phyloP scores from a whole-genome alignment of 2,113 vertebrate genomes.

The Apodemus speciosus region DNA sequence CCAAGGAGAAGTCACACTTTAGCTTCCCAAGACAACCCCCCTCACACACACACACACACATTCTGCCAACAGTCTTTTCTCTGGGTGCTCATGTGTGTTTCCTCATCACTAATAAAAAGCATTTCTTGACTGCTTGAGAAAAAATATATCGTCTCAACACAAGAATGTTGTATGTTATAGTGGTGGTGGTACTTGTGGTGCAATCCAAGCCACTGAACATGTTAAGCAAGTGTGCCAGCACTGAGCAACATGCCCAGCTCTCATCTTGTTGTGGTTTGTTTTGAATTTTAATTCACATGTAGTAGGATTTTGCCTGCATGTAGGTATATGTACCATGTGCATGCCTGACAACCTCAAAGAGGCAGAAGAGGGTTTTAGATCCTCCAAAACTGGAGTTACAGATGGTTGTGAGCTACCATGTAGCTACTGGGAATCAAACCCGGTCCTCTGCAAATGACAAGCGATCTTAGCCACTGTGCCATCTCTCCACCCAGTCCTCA shows the following conservation, averaged over 20 bases:
- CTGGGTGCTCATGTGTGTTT: neutral
- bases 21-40: neutral
- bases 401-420: neutral
- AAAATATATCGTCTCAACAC: neutral
- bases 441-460: neutral
- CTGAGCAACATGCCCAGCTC: neutral
- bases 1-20: neutral
- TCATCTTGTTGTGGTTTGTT: neutral
- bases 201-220: neutral
- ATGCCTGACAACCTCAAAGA: neutral
- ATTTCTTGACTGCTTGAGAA: neutral
- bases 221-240: neutral
- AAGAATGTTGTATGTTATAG: neutral
- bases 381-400: neutral
- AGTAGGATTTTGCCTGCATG: neutral
- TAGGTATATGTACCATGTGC: neutral
- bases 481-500: neutral
- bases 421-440: neutral
- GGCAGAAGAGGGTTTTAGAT: too few relatives aligned
- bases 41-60: too few relatives aligned
- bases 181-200: neutral
- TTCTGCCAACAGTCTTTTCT: neutral
- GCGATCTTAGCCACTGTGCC: neutral
- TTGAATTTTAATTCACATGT: neutral
- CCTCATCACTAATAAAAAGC: neutral